These are phyloP conservation scores for Nasonia giraulti DNA, from an alignment of 1,140 invertebrate genomes.

Conservation along the genomic window DNA sequence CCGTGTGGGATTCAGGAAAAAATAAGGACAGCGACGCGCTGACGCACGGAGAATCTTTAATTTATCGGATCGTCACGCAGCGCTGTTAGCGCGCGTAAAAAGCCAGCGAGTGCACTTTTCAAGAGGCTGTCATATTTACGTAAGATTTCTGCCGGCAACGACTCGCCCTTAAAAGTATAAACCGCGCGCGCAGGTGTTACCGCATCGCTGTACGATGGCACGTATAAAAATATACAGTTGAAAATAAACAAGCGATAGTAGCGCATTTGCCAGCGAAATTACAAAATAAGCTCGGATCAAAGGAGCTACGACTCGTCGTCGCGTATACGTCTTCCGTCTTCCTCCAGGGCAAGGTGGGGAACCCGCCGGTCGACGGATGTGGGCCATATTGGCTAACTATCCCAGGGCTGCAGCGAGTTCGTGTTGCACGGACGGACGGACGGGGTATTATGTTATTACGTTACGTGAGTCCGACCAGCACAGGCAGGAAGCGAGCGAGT, in stretches of 20 bases:
- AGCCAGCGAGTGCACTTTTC: background rate
- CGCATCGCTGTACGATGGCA: background rate
- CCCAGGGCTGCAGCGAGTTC: background rate
- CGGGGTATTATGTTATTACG: constrained; percentile 47
- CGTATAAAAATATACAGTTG: no score
- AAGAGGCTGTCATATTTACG: background rate
- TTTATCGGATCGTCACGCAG: background rate
- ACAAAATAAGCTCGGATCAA: background rate
- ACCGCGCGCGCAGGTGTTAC: background rate
- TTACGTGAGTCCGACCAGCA: constrained; percentile 31
- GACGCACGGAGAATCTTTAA: background rate
- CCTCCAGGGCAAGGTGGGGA: background rate
- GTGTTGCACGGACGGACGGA: constrained; percentile 34
- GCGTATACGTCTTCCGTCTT: background rate
- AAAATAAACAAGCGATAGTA: no score
- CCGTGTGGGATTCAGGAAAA: background rate
- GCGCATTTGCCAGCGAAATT: constrained; percentile 11
- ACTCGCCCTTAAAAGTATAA: background rate
- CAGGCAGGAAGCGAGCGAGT: background rate
- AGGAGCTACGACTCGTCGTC: background rate
- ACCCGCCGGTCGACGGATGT: background rate
- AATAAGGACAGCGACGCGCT: background rate
- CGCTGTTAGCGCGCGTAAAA: background rate
- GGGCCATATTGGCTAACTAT: constrained; percentile 36
- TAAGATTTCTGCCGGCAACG: background rate